These are phyloP conservation scores for Lycaena phlaeas DNA, from an alignment of 2,888 invertebrate species.

Conservation along the genomic window DNA sequence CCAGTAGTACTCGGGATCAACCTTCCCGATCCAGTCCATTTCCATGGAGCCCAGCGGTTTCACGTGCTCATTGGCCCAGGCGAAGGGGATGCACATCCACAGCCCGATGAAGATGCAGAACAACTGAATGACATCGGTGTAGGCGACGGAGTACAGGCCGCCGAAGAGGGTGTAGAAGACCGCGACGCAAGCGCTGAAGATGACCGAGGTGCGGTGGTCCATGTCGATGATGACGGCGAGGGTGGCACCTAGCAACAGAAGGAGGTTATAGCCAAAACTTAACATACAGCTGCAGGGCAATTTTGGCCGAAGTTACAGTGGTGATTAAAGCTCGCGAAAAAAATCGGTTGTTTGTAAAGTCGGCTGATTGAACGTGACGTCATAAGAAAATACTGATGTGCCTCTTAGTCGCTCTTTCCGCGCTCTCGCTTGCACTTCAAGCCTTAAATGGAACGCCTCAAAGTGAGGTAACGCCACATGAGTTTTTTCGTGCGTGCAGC, in stretches of 20 bases:
- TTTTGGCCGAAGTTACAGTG: background rate
- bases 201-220: conserved; percentile 93
- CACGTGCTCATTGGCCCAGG: conserved; percentile 91
- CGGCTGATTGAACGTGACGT: too few species aligned
- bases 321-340: too few species aligned
- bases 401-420: too few species aligned
- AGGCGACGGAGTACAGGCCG: conserved; percentile 97
- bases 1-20: conserved; percentile 82
- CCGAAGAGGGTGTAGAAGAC: conserved; percentile 98
- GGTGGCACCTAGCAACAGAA: conserved; percentile 82
- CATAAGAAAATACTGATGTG: too few species aligned
- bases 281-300: too few species aligned
- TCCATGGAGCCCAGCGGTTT: conserved; percentile 85
- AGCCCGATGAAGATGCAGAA: conserved; percentile 97
- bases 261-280: too few species aligned
- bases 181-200: conserved; percentile 96
- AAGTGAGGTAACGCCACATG: too few species aligned
- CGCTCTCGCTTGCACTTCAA: too few species aligned
- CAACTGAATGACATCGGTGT: conserved; percentile 98
- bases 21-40: conserved; percentile 90
- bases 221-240: conserved; percentile 97
- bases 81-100: conserved; percentile 98
- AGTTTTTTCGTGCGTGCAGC: too few species aligned
- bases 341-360: too few species aligned
- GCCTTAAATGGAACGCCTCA: too few species aligned